Percentiles rank a stretch among this genome's conserved stretches.
These are phyloP conservation scores for Uria aalge DNA, from an alignment of 2,113 vertebrate species.

Conservation along the genomic window DNA sequence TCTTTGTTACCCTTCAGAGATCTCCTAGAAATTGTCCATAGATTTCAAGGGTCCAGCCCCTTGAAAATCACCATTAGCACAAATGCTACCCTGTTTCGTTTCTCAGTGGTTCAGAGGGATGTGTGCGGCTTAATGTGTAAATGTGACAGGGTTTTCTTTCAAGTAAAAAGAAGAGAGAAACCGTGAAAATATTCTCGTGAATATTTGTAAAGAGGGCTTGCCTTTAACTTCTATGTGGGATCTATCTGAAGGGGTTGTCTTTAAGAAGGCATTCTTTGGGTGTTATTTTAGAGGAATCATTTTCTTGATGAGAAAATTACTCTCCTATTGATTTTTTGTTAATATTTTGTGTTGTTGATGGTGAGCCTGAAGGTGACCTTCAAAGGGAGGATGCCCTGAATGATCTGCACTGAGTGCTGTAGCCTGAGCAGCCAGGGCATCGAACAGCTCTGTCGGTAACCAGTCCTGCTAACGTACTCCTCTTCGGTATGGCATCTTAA, in stretches of 20 bases:
- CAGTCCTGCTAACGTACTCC: accelerated
- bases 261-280: neutral
- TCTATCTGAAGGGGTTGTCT: neutral
- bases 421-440: neutral
- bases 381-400: neutral
- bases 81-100: neutral
- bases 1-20: neutral
- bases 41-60: neutral
- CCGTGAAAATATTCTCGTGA: neutral
- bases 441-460: neutral
- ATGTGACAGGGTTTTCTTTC: neutral
- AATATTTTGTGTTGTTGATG: neutral
- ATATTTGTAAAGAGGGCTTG: neutral
- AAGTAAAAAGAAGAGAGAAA: neutral
- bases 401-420: neutral
- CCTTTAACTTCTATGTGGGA: neutral
- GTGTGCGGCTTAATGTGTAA: neutral
- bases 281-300: neutral
- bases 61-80: neutral
- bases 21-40: neutral
- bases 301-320: neutral
- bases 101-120: neutral
- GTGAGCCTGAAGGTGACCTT: neutral
- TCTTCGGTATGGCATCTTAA: neutral
- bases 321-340: neutral